Base-by-base conservation (phyloP, 2,113 vertebrate genomes). In the Okapia johnstoni region DNA sequence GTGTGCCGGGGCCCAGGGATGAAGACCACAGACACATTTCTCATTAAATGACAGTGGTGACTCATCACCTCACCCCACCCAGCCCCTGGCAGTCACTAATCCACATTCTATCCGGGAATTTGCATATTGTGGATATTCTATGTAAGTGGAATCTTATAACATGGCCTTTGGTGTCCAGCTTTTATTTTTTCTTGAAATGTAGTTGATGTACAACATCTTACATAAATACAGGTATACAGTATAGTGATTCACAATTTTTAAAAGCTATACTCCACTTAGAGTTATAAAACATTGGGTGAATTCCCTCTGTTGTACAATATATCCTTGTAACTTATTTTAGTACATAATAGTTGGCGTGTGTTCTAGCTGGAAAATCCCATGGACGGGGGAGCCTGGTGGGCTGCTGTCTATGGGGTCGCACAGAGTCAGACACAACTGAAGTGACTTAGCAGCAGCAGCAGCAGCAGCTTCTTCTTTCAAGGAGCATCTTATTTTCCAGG, bases 281-380 rank as follows among this genome's bases (percentile, higher is more conserved):
- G 33, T 8, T 76, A 26, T 26, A 76, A 76, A 76, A 15, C 26
- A 26, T 4, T 43, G 70, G 40, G 6, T 76, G 1, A 43, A 2
- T 43, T 7, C 4, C 23, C 40, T 76, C 36, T 43, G 40, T 43
- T 43, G 70, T 26, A 4, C 36, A 26, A 2, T 43, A 25, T 14
- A 3, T 0, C 36, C 36, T 73, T 8, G 40, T 46, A 15, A 33
- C 19, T 81, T 13, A 52, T 4, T 81, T n/a, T 23, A 21, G 28
- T 14, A 3, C 1, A 1, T 33, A 4, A 13, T 2, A 21, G 48
- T 52, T 21, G 33, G 77, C 11, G 15, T n/a, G 25, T 81, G 7
- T 23, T n/a, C n/a, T n/a, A n/a, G n/a, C 52, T 54, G 16, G 52
- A 54, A 19, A 54, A 54, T 54, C 52, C 16, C 52, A 19, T 17